These are phyloP conservation scores for Ardeotis arabs DNA, from an alignment of 2,113 vertebrate genomes.

Conservation along the genomic window DNA sequence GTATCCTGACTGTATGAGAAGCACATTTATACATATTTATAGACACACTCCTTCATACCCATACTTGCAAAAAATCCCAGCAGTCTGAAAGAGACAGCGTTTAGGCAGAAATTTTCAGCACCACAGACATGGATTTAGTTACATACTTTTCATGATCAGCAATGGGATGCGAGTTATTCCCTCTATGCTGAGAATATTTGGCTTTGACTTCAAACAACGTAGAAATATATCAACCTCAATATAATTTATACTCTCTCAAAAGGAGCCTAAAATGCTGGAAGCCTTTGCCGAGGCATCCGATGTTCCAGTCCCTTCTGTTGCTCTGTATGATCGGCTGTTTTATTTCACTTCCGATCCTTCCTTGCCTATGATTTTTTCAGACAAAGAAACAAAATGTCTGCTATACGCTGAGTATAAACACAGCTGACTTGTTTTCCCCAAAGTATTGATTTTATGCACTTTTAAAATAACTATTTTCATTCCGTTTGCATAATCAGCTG, in stretches of 20 bases:
- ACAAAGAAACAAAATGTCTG: constrained; percentile 66
- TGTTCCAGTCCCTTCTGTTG: constrained; percentile 12
- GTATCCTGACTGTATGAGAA: neutral
- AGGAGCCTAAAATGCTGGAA: constrained; percentile 56
- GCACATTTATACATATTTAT: neutral
- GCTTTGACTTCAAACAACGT: constrained; percentile 31
- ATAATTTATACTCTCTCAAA: constrained; percentile 50
- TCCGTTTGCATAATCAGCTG: constrained; percentile 62
- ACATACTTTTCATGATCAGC: neutral
- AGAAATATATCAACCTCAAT: constrained; percentile 46
- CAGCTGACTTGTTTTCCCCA: constrained; percentile 52
- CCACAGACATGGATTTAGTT: constrained; percentile 9
- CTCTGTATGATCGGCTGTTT: neutral
- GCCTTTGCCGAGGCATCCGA: constrained; percentile 50
- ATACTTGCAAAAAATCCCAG: constrained; percentile 19
- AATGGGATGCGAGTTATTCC: constrained; percentile 1
- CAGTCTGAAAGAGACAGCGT: constrained; percentile 6
- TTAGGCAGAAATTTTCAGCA: constrained; percentile 38
- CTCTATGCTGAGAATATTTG: constrained; percentile 15
- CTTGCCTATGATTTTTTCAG: constrained; percentile 57
- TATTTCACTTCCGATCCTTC: neutral
- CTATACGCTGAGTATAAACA: constrained; percentile 42
- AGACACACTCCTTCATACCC: neutral
- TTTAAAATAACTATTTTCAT: constrained; percentile 69
- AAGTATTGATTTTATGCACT: constrained; percentile 63